A percentile compares a stretch with the other conserved stretches of the same genome.
phyloP scores from a whole-genome alignment of 2,113 vertebrate genomes.

The Rattus rattus region DNA sequence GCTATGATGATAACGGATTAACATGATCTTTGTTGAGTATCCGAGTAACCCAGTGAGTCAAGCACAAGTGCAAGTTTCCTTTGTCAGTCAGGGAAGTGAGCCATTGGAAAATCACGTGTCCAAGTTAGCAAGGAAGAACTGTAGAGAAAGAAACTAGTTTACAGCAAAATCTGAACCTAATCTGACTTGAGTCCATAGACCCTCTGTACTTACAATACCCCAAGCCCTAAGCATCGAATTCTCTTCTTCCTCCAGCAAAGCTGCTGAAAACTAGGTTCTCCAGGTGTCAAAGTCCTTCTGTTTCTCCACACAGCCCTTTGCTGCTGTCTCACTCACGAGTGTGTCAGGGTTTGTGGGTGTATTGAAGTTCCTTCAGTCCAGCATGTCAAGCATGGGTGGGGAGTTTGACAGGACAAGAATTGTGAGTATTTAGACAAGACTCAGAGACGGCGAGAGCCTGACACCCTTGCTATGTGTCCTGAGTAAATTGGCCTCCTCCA shows the following conservation, averaged over 20 bases:
- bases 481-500: background rate
- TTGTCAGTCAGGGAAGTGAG: slow-evolving; percentile 7
- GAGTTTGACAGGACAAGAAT: background rate
- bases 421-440: background rate
- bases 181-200: background rate
- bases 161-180: background rate
- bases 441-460: background rate
- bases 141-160: background rate
- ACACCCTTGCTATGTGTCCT: background rate
- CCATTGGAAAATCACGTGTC: background rate
- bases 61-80: background rate
- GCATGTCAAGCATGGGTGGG: background rate
- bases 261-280: background rate
- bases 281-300: background rate
- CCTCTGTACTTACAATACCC: background rate
- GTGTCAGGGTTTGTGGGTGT: background rate
- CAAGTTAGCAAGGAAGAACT: background rate
- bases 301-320: background rate
- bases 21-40: background rate
- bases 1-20: background rate
- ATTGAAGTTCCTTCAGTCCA: background rate
- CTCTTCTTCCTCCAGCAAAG: background rate
- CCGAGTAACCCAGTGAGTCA: background rate
- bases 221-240: background rate
- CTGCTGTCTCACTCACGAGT: background rate